Percentiles rank a stretch among this genome's conserved stretches.
phyloP scores from a whole-genome alignment of 2,113 vertebrate genomes.

The Stomatorhinus ivindoensis region DNA sequence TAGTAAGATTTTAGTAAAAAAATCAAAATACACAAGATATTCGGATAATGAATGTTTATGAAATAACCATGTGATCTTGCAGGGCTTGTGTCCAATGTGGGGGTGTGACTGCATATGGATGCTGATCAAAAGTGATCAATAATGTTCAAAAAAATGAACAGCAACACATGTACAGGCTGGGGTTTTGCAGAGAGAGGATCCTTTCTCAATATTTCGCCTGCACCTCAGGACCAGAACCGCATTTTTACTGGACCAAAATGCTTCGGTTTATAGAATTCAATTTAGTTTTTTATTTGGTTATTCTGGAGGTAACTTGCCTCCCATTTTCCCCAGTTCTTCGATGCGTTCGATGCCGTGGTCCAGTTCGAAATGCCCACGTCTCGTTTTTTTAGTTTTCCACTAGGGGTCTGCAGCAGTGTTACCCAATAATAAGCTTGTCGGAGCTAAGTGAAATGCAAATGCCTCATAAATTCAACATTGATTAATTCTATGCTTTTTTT shows the following conservation, averaged over 20 bases:
- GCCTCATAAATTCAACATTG: neutral
- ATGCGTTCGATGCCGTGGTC: neutral
- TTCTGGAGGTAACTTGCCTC: neutral
- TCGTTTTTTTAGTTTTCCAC: neutral
- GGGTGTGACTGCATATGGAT: neutral
- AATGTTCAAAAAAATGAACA: neutral
- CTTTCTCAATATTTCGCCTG: neutral
- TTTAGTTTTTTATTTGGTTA: neutral
- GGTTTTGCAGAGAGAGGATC: neutral
- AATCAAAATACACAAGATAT: conserved; percentile 26
- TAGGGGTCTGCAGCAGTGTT: neutral
- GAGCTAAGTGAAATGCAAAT: neutral
- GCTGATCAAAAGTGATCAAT: neutral
- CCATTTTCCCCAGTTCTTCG: neutral
- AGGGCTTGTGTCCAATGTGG: neutral
- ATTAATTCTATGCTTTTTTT: neutral
- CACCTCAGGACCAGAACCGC: neutral
- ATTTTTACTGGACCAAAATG: neutral
- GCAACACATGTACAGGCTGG: neutral
- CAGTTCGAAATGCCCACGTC: neutral
- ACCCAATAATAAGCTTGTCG: neutral
- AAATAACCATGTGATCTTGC: neutral
- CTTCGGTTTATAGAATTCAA: neutral
- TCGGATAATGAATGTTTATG: conserved; percentile 22
- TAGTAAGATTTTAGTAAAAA: conserved; percentile 61